Percentiles rank a stretch among this genome's conserved stretches.
Conservation (phyloP, 2,113 vertebrate genomes). For the Guaruba guarouba region DNA sequence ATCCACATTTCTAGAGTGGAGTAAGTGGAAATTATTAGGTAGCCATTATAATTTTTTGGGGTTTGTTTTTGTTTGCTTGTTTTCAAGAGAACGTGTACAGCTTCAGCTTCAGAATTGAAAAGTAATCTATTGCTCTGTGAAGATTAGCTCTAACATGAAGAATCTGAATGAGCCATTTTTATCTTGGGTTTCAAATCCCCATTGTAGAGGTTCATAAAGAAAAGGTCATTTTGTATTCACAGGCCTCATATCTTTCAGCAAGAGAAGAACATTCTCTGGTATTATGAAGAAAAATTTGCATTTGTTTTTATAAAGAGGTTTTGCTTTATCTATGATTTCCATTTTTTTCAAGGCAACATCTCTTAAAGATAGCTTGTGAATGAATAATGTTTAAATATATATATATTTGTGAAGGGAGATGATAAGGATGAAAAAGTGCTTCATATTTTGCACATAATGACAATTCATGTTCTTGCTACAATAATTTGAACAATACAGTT, state of each 20-base stretch:
- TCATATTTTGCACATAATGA: not conserved
- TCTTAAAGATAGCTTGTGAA: not conserved
- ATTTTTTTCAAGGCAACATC: not conserved
- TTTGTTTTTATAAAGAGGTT: not conserved
- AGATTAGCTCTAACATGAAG: not conserved
- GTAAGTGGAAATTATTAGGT: not conserved
- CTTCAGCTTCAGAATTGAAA: not conserved
- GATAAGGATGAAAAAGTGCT: not conserved
- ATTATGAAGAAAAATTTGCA: not conserved
- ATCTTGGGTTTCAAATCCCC: not conserved
- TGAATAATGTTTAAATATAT: not conserved
- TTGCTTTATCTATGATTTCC: not conserved
- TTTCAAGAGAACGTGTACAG: not conserved
- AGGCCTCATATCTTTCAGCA: not conserved
- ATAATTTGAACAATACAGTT: not conserved
- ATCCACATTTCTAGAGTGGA: not conserved
- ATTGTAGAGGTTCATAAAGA: not conserved
- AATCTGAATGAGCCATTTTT: not conserved
- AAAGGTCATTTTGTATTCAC: slow-evolving; percentile 29
- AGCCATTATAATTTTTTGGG: not conserved
- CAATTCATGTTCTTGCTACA: not conserved
- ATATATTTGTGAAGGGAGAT: not conserved
- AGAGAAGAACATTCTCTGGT: not conserved
- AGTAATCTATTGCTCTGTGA: not conserved
- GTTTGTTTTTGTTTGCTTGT: not conserved